Evolutionary conservation across 2,797 vertebrate genomes (phyloP), one percentile per base, ranked within the genome.

Genomic region (Myotis vivesi): DNA sequence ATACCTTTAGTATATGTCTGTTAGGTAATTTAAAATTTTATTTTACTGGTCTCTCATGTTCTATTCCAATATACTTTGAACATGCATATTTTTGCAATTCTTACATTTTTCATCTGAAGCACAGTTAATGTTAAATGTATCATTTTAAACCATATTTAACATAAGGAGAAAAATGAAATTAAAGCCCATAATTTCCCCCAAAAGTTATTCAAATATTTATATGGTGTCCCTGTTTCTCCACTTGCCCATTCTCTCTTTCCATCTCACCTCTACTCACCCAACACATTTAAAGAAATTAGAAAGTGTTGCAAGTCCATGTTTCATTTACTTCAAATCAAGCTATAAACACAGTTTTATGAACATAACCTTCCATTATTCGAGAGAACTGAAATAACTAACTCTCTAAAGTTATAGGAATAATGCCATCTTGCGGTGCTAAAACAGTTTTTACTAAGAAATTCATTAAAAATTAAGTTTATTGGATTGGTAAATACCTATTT

Each of bases 251-350:
- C 25, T 80, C 72, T 33, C 30, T 81, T 62, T 82, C 10, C 15
- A 8, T n/a, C 8, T 64, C 36, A 71, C 5, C 28, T 77, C 46
- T 5, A 49, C 2, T 68, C 15, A 49, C 10, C 22, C 28, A 15
- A 76, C 15, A n/a, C 2, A 17, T 36, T 59, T 55, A n/a, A 46
- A 69, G 51, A 68, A 90, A 30, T 36, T 15, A 85, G 15, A 90
- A 91, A 91, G 80, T 44, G 19, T 36, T 38, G 68, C 6, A 77
- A 68, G 72, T 87, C 38, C 2, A 62, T 62, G 16, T 75, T 96
- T 57, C 16, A 87, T 11, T 89, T 57, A 91, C n/a, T 93, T 84
- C 62, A 92, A 85, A 28, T 62, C 38, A 92, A 91, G 12, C 49
- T 84, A 87, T 6, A 66, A 73, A 90, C 33, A 84, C 6, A 80